phyloP scores from a whole-genome alignment of 2,113 vertebrate genomes.

The Pterophyllum scalare region DNA sequence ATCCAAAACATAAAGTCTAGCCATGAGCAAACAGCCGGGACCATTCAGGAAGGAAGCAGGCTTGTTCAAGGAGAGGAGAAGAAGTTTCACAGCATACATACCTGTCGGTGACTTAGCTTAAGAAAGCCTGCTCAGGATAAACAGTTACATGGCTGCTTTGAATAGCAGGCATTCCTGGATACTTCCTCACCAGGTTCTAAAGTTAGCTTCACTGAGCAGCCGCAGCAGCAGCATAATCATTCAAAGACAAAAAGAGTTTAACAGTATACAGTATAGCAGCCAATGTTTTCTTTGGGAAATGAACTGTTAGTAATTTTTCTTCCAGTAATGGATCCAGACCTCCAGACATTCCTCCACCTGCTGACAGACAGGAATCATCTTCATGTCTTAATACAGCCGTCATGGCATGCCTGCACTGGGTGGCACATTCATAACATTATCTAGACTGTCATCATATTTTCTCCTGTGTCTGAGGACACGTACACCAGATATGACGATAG shows the following conservation, averaged over 20 bases:
- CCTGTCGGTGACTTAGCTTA: background rate
- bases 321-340: conserved; percentile 16
- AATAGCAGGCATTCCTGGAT: conserved; percentile 63
- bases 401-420: conserved; percentile 53
- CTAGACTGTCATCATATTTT: conserved; percentile 54
- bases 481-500: conserved; percentile 62
- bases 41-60: conserved; percentile 59
- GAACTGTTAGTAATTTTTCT: conserved; percentile 20
- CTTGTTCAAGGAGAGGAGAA: background rate
- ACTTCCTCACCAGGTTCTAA: conserved; percentile 29
- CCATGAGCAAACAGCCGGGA: conserved; percentile 19
- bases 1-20: conserved; percentile 61
- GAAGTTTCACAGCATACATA: background rate
- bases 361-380: background rate
- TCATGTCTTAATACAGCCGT: background rate
- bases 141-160: conserved; percentile 49
- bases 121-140: conserved; percentile 25
- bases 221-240: conserved; percentile 11
- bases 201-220: conserved; percentile 44
- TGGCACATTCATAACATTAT: conserved; percentile 46
- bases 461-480: conserved; percentile 62
- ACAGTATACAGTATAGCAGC: background rate
- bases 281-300: conserved; percentile 22
- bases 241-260: conserved; percentile 23
- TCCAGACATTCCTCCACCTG: conserved; percentile 51